Evolutionary conservation across 2,888 invertebrate species (phyloP).

Genomic region (Chrysodeixis includens): DNA sequence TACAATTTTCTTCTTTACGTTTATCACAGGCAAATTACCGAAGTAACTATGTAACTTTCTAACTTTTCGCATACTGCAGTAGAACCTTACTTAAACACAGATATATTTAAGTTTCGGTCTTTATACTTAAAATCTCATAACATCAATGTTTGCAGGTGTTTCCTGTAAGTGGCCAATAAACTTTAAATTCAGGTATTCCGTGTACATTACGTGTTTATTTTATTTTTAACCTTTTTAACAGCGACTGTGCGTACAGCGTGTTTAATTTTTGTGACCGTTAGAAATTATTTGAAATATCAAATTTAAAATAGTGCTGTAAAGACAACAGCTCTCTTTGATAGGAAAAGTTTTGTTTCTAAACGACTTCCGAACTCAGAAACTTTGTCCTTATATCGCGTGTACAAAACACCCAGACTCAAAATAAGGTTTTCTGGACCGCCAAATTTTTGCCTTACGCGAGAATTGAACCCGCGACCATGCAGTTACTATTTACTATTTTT

Average conservation of each 20-base stretch:
- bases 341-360: too few relatives aligned
- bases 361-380: too few relatives aligned
- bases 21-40: not conserved
- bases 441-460: too few relatives aligned
- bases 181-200: conserved; percentile 72
- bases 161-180: conserved; percentile 77
- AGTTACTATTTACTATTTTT: too few relatives aligned
- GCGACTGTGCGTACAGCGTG: conserved; percentile 57
- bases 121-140: conserved; percentile 22
- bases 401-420: too few relatives aligned
- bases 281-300: not conserved
- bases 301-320: too few relatives aligned
- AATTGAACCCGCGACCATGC: too few relatives aligned
- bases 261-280: conserved; percentile 19
- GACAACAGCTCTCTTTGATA: too few relatives aligned
- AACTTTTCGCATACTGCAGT: not conserved
- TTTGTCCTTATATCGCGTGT: too few relatives aligned
- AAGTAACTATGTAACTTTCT: not conserved
- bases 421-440: too few relatives aligned
- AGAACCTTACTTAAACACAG: not conserved
- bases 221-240: conserved; percentile 67
- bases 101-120: conserved; percentile 15
- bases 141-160: conserved; percentile 72
- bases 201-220: conserved; percentile 70
- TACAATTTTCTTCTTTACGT: not conserved